Evolutionary conservation across 2,113 vertebrate species (phyloP).

Genomic region (Rhinogobius similis): DNA sequence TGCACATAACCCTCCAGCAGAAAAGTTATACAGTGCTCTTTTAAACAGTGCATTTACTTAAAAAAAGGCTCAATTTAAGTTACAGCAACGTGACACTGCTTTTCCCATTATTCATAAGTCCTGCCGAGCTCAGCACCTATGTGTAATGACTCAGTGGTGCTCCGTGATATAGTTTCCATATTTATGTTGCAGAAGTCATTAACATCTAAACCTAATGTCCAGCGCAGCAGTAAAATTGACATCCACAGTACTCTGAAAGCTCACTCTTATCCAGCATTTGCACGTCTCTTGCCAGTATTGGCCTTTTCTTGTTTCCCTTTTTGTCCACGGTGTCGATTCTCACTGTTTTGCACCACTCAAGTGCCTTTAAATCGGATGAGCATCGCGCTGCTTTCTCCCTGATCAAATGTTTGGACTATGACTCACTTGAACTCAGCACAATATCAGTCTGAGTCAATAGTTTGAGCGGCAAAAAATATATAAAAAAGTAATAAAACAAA

Average conservation of each 20-base stretch:
- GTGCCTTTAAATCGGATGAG: slow-evolving; percentile 63
- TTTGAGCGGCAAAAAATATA: slow-evolving; percentile 15
- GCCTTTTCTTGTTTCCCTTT: slow-evolving; percentile 44
- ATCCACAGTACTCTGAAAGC: slow-evolving; percentile 16
- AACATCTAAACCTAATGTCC: slow-evolving; percentile 1
- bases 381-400: slow-evolving; percentile 30
- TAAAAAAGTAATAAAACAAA: slow-evolving; percentile 7
- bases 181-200: slow-evolving; percentile 11
- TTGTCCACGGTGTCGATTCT: slow-evolving; percentile 33
- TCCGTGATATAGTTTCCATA: neutral
- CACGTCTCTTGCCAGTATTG: slow-evolving; percentile 29
- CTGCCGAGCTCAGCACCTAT: neutral
- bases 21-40: no score
- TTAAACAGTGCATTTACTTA: no score
- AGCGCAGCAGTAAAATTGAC: slow-evolving; percentile 1
- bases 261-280: slow-evolving; percentile 9
- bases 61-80: neutral
- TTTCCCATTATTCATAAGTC: neutral
- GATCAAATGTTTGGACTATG: slow-evolving; percentile 41
- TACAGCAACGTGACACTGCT: neutral
- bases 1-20: no score
- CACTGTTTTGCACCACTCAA: slow-evolving; percentile 45
- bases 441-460: slow-evolving; percentile 20
- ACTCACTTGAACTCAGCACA: slow-evolving; percentile 44
- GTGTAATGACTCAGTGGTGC: neutral